Evolutionary conservation across 2,113 vertebrate species (phyloP), one percentile per base, ranked within the genome.

Genomic region (Candoia aspera): DNA sequence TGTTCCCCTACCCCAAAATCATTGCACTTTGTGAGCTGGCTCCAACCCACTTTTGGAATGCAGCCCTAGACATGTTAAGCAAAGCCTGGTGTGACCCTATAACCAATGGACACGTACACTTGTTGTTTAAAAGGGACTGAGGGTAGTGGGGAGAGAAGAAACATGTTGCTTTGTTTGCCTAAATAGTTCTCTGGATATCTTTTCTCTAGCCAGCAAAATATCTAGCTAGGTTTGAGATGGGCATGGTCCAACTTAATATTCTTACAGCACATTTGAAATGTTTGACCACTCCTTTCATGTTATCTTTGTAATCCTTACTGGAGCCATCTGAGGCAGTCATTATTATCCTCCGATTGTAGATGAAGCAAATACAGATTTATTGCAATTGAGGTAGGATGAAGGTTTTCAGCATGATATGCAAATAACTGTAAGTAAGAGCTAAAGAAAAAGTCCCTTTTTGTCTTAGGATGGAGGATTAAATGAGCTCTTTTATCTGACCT

Each of bases 211-310:
- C 57, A 17, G 42, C 6, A 19, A 53, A 33, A 46, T 88, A 53
- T 62, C 42, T 42, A 92, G 68, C 42, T 24, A 90, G 37, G 4
- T 92, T 92, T 88, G 42, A 59, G 55, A 83, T 64, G n/a, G 55
- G 33, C 15, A 57, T 83, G n/a, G 21, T 60, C 11, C 42, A 87
- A 17, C 53, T 86, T 84, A 84, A 37, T 84, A 89, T 88, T 60
- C 60, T 29, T 84, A 53, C 8, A 89, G 11, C 29, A 60, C 55
- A 33, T 37, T 88, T 60, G 26, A 92, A 49, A 59, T 53, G 42
- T 33, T 84, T 26, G 79, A 83, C n/a, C 24, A 58, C 85, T 87
- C 59, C 37, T 23, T 68, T 10, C 23, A 85, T 26, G 59, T 83
- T 83, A 37, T 89, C 19, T 62, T 3, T 46, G 8, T 60, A 62